Percentiles rank a stretch among this genome's conserved stretches.
Conservation (phyloP, 1,140 invertebrate genomes). For the Drosophila grimshawi region DNA sequence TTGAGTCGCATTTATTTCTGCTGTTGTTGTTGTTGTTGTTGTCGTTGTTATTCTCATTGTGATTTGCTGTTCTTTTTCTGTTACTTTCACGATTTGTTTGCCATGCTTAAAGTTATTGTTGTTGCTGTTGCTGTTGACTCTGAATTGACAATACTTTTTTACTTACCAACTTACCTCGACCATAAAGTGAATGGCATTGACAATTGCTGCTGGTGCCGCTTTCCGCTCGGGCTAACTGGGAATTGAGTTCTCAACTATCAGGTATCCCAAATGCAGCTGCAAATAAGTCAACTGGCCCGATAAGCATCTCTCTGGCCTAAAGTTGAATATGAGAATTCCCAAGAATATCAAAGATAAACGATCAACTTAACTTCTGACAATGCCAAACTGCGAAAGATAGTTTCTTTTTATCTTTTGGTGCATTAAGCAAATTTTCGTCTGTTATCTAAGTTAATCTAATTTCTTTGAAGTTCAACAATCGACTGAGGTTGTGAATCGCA, state of each 20-base stretch:
- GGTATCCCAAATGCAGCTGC: constrained; percentile 50
- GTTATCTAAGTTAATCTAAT: background rate
- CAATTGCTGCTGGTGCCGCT: constrained; percentile 15
- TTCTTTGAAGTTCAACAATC: background rate
- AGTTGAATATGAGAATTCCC: constrained; percentile 12
- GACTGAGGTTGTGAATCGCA: background rate
- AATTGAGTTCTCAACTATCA: constrained; percentile 65
- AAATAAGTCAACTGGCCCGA: constrained; percentile 41
- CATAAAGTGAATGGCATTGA: constrained; percentile 62
- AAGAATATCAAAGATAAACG: constrained; percentile 20
- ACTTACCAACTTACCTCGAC: constrained; percentile 11
- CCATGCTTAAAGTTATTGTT: constrained; percentile 12
- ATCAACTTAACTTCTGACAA: constrained; percentile 19
- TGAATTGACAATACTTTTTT: constrained; percentile 57
- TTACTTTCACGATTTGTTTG: constrained; percentile 73
- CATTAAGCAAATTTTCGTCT: background rate
- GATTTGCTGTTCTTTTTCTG: constrained; percentile 57
- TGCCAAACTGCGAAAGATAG: constrained; percentile 31
- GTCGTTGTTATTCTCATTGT: constrained; percentile 38
- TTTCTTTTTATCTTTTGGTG: background rate
- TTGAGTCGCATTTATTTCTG: constrained; percentile 49
- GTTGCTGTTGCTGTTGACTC: constrained; percentile 5
- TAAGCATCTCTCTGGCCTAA: constrained; percentile 36
- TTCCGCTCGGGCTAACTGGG: constrained; percentile 11
- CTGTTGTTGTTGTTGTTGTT: background rate